Percentiles rank a stretch among this genome's conserved stretches.
Evolutionary conservation across 2,888 invertebrate genomes (phyloP).

Genomic region (Amblyteles armatorius): DNA sequence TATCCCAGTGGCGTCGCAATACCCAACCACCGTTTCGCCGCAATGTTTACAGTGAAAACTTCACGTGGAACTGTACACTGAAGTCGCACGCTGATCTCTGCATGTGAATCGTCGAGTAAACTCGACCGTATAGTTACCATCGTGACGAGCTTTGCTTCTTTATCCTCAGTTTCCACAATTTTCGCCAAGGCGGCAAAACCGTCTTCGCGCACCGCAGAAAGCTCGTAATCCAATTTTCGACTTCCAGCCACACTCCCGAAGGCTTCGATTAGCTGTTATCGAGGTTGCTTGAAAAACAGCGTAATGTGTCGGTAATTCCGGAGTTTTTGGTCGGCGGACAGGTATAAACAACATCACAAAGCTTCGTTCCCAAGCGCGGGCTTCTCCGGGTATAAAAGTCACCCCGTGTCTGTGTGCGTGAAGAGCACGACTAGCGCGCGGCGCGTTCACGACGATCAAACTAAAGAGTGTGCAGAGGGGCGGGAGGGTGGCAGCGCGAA

Average conservation of each 20-base stretch:
- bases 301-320: not conserved
- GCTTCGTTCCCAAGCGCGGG: slow-evolving; percentile 13
- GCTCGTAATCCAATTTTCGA: not conserved
- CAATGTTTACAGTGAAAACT: not conserved
- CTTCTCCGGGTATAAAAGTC: slow-evolving; percentile 9
- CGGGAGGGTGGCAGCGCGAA: slow-evolving; percentile 35
- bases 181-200: not conserved
- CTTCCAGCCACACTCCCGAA: not conserved
- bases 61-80: not conserved
- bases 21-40: not conserved
- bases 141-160: not conserved
- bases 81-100: not conserved
- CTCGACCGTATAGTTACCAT: not conserved
- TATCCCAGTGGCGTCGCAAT: not conserved
- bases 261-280: not conserved
- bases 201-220: not conserved
- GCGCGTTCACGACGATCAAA: not conserved
- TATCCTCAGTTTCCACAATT: not conserved
- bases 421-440: not conserved
- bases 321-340: not conserved
- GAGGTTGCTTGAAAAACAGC: too few relatives aligned
- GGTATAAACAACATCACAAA: not conserved
- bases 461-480: not conserved
- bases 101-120: not conserved
- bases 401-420: not conserved